phyloP scores from a whole-genome alignment of 2,888 invertebrate species.

The Drosophila monieri region DNA sequence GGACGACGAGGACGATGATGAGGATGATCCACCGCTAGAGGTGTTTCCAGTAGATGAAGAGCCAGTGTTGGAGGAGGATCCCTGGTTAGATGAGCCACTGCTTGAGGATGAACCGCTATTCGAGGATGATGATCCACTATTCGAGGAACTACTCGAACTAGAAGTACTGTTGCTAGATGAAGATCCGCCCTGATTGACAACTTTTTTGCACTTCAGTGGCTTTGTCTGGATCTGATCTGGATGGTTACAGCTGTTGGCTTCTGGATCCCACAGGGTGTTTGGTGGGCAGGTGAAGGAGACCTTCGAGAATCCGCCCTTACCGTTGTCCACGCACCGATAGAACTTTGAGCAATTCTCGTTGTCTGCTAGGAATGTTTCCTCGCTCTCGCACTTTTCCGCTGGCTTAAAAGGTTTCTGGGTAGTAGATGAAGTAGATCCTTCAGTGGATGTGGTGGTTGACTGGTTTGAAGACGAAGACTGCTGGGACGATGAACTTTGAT shows the following conservation, averaged over 20 bases:
- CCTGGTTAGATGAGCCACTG: slow-evolving; percentile 24
- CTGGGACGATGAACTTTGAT: slow-evolving; percentile 20
- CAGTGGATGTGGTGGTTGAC: slow-evolving; percentile 41
- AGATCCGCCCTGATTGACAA: slow-evolving; percentile 28
- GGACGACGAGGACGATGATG: slow-evolving; percentile 20
- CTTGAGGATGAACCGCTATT: slow-evolving; percentile 31
- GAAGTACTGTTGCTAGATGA: slow-evolving; percentile 39
- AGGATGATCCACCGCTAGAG: slow-evolving; percentile 5
- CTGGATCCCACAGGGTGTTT: slow-evolving; percentile 86
- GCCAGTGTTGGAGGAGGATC: slow-evolving; percentile 30
- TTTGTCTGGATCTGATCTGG: slow-evolving; percentile 70
- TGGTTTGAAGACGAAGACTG: slow-evolving; percentile 48
- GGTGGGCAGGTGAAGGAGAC: slow-evolving; percentile 85
- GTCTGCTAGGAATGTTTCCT: slow-evolving; percentile 84
- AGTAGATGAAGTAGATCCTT: slow-evolving; percentile 40
- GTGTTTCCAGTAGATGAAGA: slow-evolving; percentile 14
- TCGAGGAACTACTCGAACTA: slow-evolving; percentile 31
- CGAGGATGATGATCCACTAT: slow-evolving; percentile 31
- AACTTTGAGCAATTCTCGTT: slow-evolving; percentile 86
- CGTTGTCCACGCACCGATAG: slow-evolving; percentile 85
- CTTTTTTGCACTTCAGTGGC: slow-evolving; percentile 68
- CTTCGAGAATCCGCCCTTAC: slow-evolving; percentile 83
- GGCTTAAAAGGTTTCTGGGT: slow-evolving; percentile 72
- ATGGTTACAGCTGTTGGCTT: slow-evolving; percentile 85
- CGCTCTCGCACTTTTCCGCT: slow-evolving; percentile 79